Evolutionary conservation across 2,113 vertebrate genomes (phyloP), one percentile per base, ranked within the genome.

Genomic region (Aptenodytes patagonicus): DNA sequence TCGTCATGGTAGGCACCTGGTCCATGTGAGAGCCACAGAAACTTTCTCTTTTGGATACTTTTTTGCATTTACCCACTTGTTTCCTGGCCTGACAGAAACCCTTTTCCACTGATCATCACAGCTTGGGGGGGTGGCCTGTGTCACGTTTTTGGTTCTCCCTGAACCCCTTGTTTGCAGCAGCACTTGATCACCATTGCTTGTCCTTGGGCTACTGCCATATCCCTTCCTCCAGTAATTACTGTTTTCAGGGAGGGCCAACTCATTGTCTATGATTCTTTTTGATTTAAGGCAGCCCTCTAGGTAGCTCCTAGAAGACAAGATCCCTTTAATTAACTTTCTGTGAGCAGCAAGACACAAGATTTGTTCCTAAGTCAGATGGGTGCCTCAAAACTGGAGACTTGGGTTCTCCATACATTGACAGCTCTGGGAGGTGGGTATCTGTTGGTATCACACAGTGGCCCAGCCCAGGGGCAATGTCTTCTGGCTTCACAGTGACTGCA

Each of bases 1-100:
- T 2, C 3, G 4, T n/a, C 4, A 1, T 25, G 31, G 19, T n/a
- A 64, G 57, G 25, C 38, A 75, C 15, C 7, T 0, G 0, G 15
- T 38, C 17, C n/a, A 8, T 4, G 4, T 11, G 22, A 6, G 4
- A 79, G 11, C 25, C 20, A 7, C 22, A 64, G 52, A 70, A 91
- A 71, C 42, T 42, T 87, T 46, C 10, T 38, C 10, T 61, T 87
- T 68, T 44, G 5, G 20, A 34, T n/a, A 49, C 0, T 20, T 36
- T 78, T 91, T 91, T 81, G 12, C 12, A 52, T 58, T 81, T 86
- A 42, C 7, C 5, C 4, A 21, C 25, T 68, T 76, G 20, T 54
- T 73, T 77, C 49, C 46, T 22, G 19, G 12, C 28, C 40, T 77
- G 24, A 32, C 9, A 83, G 17, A 80, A 89, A 21, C 11, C 2